Evolutionary conservation across 2,888 invertebrate genomes (phyloP), one percentile per base, ranked within the genome.

Genomic region (Acronicta alni): DNA sequence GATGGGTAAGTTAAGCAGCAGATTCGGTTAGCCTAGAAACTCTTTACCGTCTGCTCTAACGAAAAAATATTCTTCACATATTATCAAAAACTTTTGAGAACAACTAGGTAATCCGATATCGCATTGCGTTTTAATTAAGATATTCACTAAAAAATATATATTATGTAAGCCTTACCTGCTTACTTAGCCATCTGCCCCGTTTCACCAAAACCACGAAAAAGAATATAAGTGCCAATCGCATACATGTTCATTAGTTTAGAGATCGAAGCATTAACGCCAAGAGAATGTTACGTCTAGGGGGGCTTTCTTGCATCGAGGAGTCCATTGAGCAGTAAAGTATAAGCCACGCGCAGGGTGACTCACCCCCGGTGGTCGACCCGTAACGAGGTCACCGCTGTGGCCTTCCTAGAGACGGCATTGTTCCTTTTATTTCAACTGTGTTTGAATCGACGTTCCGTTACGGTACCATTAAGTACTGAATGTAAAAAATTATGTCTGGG

Each of bases 301-400:
- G 35, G n/a, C 6, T n/a, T n/a, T 35, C n/a, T 35, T 60, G 55
- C 57, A 62, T 71, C 62, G 59, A 62, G 51, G 43, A 71, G 49
- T 68, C 61, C 75, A 77, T 77, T 75, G 60, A 67, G 44, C 56
- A 62, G 54, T 39, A 47, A 57, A 65, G 64, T 53, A 60, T 59
- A 52, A 51, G 57, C 41, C 32, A 47, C 47, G 63, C 75, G 60
- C 68, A 68, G 77, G 77, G 77, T 78, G 77, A 78, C 42, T 78
- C 79, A 77, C 67, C 77, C 76, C 66, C 71, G 71, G 61, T 62
- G 57, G 62, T 39, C 71, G 77, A 77, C 78, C 77, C 66, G 53
- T 42, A 77, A 70, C 65, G 70, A 71, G 79, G 77, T 77, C 79
- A 75, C 55, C 56, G 49, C 67, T 64, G 64, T 71, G 76, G 77